phyloP scores from a whole-genome alignment of 2,888 invertebrate genomes.

The Oconnorella tubifera region DNA sequence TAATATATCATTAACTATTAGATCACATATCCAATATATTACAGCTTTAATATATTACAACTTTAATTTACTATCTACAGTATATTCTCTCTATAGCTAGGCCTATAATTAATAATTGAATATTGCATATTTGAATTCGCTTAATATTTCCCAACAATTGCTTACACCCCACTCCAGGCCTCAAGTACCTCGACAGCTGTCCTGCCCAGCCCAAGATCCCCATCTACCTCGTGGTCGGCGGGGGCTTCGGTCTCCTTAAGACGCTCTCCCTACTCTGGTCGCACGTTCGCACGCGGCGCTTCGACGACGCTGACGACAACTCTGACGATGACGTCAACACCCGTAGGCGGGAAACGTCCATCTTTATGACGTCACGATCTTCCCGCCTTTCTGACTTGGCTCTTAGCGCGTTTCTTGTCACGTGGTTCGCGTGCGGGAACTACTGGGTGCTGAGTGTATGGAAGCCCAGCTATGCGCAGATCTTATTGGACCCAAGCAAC shows the following conservation, averaged over 20 bases:
- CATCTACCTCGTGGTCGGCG: constrained; percentile 80
- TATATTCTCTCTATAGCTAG: no score
- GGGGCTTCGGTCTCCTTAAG: constrained; percentile 70
- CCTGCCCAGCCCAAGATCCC: constrained; percentile 74
- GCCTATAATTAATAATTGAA: no score
- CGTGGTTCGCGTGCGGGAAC: constrained; percentile 76
- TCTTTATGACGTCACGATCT: constrained; percentile 57
- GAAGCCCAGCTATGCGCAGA: constrained; percentile 72
- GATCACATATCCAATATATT: no score
- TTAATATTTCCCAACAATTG: no score
- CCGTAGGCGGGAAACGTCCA: not conserved
- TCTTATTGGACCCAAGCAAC: constrained; percentile 71
- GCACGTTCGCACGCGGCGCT: constrained; percentile 65
- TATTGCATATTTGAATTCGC: no score
- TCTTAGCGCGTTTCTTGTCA: constrained; percentile 68
- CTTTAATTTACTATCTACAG: no score
- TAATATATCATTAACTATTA: no score
- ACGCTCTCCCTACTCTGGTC: constrained; percentile 63
- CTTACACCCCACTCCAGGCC: no score
- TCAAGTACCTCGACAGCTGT: constrained; percentile 75
- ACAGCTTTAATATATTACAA: no score
- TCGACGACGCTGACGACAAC: constrained; percentile 45
- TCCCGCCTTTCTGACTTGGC: constrained; percentile 66
- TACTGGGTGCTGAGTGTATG: constrained; percentile 74
- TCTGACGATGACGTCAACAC: constrained; percentile 38